phyloP scores from a whole-genome alignment of 64 coral and sea anemone species.

The Stichodactyla mertensii region DNA sequence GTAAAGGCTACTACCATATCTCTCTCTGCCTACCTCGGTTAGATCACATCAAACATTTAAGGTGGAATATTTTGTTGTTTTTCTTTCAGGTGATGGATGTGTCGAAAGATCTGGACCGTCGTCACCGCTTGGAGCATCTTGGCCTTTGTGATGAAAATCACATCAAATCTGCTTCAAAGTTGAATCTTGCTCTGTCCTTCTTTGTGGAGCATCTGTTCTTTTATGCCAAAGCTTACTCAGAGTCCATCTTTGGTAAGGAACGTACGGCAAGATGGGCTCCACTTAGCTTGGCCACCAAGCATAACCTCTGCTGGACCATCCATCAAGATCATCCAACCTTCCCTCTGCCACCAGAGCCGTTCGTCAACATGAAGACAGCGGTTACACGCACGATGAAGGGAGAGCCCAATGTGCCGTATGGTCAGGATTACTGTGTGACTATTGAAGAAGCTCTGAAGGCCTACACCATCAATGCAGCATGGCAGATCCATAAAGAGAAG shows the following conservation, averaged over 20 bases:
- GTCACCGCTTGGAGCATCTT: constrained; percentile 40
- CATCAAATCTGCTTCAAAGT: background rate
- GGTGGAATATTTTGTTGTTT: too few species aligned
- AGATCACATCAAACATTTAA: too few species aligned
- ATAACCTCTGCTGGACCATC: constrained; percentile 36
- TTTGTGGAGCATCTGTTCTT: constrained; percentile 50
- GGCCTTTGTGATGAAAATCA: constrained; percentile 3
- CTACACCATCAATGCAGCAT: constrained; percentile 43
- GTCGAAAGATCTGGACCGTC: background rate
- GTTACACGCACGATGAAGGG: constrained; percentile 37
- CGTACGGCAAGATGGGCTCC: constrained; percentile 53
- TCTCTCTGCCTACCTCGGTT: too few species aligned
- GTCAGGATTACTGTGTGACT: constrained; percentile 26
- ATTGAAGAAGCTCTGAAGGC: constrained; percentile 53
- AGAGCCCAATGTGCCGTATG: constrained; percentile 20
- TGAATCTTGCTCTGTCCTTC: constrained; percentile 47
- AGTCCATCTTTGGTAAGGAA: constrained; percentile 25
- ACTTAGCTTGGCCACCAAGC: constrained; percentile 33
- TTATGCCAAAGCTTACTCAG: constrained; percentile 16
- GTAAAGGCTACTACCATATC: too few species aligned
- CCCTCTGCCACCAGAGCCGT: constrained; percentile 24
- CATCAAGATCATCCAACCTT: constrained; percentile 49
- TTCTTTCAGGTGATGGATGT: too few species aligned
- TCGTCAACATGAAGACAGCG: constrained; percentile 37
- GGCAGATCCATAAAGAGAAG: constrained; percentile 43